Percentiles rank a stretch among this genome's conserved stretches.
Conservation (phyloP, 2,113 vertebrate genomes). For the Physeter macrocephalus region DNA sequence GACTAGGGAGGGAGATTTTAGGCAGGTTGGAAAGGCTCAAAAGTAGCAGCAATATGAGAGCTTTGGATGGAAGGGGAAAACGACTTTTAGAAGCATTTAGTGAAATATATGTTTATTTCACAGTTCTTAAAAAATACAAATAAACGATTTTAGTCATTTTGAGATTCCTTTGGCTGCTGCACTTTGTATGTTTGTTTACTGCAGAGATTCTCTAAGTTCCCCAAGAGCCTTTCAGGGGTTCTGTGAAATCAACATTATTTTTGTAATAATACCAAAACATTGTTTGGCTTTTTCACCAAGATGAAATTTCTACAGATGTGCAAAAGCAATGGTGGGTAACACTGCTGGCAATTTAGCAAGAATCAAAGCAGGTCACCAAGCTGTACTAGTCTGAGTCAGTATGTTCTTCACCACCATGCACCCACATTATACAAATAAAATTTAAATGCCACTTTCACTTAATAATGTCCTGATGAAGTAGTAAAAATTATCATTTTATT, state of each 20-base stretch:
- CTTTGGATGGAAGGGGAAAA: background rate
- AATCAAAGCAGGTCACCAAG: background rate
- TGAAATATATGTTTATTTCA: background rate
- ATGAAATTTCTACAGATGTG: background rate
- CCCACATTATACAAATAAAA: background rate
- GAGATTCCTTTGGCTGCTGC: background rate
- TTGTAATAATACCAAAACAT: background rate
- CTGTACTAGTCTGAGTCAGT: background rate
- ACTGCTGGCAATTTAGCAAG: background rate
- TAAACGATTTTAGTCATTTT: background rate
- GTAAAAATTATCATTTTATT: background rate
- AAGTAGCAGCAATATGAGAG: background rate
- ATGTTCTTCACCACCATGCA: background rate
- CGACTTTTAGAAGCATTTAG: background rate
- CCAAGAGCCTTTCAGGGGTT: background rate
- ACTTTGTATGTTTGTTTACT: background rate
- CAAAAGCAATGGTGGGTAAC: background rate
- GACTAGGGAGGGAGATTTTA: background rate
- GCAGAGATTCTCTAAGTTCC: background rate
- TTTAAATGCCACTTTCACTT: background rate
- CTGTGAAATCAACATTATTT: background rate
- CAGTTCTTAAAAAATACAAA: background rate
- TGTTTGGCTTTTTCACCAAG: background rate
- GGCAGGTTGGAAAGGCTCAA: background rate
- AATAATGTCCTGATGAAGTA: background rate